phyloP scores from a whole-genome alignment of 2,888 invertebrate genomes.

The Kryphioiulus occultus region DNA sequence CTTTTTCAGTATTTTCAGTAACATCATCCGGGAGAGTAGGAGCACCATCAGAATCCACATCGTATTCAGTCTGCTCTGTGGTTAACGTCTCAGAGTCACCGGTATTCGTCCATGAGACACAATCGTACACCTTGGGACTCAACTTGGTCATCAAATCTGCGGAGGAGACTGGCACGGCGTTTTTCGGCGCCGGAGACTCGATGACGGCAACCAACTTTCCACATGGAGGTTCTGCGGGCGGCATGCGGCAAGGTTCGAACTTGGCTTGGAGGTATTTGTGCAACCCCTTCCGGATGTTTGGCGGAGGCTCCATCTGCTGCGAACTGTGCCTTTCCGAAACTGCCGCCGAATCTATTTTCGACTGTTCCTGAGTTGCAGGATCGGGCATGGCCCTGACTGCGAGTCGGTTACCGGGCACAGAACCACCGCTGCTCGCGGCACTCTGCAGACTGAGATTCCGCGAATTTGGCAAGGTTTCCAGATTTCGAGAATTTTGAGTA shows the following conservation, averaged over 20 bases:
- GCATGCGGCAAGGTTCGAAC: conserved; percentile 50
- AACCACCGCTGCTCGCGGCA: background rate
- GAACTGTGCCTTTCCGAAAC: conserved; percentile 58
- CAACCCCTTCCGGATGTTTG: conserved; percentile 61
- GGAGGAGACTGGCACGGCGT: background rate
- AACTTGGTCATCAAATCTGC: conserved; percentile 66
- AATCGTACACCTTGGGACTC: conserved; percentile 73
- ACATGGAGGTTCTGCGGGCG: background rate
- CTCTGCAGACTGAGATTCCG: conserved; percentile 55
- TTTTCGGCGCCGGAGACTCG: conserved; percentile 54
- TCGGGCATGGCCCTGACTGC: conserved; percentile 75
- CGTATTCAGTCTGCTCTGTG: background rate
- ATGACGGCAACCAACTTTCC: conserved; percentile 53
- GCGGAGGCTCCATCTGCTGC: conserved; percentile 58
- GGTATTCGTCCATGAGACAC: conserved; percentile 58
- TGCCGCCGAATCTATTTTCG: conserved; percentile 52
- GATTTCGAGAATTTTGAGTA: background rate
- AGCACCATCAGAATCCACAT: conserved; percentile 45
- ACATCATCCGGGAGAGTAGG: background rate
- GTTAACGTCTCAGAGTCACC: conserved; percentile 55
- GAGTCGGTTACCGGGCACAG: conserved; percentile 59
- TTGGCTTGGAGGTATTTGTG: conserved; percentile 59
- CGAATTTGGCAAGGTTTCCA: conserved; percentile 57
- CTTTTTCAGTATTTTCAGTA: conserved; percentile 53
- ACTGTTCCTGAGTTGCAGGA: conserved; percentile 60